A percentile compares a stretch with the other conserved stretches of the same genome.
Evolutionary conservation across 1,140 invertebrate species (phyloP).

Genomic region (Musca domestica): DNA sequence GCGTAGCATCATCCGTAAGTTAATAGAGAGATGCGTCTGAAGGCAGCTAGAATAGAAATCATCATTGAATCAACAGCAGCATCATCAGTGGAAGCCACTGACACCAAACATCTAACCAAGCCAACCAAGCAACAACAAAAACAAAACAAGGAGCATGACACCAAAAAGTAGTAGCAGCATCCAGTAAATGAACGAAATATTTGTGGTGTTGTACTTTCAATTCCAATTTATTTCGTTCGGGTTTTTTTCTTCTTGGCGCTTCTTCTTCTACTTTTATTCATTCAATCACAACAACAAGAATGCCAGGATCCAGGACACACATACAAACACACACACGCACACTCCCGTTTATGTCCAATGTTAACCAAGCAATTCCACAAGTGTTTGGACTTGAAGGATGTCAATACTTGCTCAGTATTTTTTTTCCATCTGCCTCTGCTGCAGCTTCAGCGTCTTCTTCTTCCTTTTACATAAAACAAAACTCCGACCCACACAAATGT

Average conservation of each 20-base stretch:
- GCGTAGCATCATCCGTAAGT: no score
- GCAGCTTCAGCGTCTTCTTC: no score
- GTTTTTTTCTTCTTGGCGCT: slow-evolving; percentile 10
- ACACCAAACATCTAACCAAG: neutral
- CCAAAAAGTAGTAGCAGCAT: neutral
- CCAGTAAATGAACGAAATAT: slow-evolving; percentile 46
- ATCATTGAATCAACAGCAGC: neutral
- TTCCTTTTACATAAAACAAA: no score
- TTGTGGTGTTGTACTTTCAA: slow-evolving; percentile 31
- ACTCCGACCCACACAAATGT: no score
- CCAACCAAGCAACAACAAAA: slow-evolving; percentile 2
- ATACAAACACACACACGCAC: neutral
- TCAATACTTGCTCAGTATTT: neutral
- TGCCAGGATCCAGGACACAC: neutral
- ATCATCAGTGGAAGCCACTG: neutral
- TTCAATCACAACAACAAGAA: neutral
- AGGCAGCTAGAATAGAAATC: neutral
- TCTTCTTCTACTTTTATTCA: neutral
- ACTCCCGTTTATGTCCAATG: neutral
- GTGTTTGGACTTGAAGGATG: slow-evolving; percentile 4
- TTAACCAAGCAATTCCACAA: neutral
- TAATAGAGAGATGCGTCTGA: neutral
- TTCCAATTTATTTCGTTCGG: slow-evolving; percentile 10
- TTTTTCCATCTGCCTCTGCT: no score
- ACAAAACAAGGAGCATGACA: neutral